phyloP scores from a whole-genome alignment of 1,140 invertebrate species.

The Notospermus geniculatus region DNA sequence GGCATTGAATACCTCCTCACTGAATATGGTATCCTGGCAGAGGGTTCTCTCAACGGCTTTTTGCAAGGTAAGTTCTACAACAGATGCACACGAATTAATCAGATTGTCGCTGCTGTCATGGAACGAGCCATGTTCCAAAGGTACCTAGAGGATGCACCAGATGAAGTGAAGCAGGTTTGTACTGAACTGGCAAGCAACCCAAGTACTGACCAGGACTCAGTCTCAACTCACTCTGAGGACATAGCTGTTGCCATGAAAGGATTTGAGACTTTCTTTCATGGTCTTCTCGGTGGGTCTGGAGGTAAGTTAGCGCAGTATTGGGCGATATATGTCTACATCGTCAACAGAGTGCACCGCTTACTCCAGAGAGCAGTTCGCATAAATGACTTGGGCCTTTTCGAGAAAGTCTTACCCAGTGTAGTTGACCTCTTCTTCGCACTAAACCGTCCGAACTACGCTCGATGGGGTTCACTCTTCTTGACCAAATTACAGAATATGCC shows the following conservation, averaged over 20 bases:
- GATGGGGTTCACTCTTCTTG: background rate
- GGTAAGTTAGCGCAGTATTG: background rate
- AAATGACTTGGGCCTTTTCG: background rate
- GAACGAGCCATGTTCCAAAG: slow-evolving; percentile 6
- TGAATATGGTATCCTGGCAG: slow-evolving; percentile 8
- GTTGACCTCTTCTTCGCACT: slow-evolving; percentile 8
- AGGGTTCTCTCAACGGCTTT: slow-evolving; percentile 15
- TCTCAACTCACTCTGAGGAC: background rate
- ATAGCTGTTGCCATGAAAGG: background rate
- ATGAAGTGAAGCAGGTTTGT: background rate
- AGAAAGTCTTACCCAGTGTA: background rate
- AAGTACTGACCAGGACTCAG: no score
- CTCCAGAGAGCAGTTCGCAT: slow-evolving; percentile 1
- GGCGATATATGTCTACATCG: slow-evolving; percentile 1
- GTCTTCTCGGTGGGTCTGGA: background rate
- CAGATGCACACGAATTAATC: slow-evolving; percentile 6
- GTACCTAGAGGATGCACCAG: background rate
- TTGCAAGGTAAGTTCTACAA: slow-evolving; percentile 16
- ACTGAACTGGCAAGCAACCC: background rate
- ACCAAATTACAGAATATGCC: background rate
- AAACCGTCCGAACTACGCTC: slow-evolving; percentile 4
- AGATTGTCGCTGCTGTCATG: slow-evolving; percentile 1
- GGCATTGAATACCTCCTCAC: slow-evolving; percentile 11
- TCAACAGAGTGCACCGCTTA: background rate
- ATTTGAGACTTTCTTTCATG: slow-evolving; percentile 4